phyloP scores from a whole-genome alignment of 2,113 vertebrate species.

The Centropus unirufus region DNA sequence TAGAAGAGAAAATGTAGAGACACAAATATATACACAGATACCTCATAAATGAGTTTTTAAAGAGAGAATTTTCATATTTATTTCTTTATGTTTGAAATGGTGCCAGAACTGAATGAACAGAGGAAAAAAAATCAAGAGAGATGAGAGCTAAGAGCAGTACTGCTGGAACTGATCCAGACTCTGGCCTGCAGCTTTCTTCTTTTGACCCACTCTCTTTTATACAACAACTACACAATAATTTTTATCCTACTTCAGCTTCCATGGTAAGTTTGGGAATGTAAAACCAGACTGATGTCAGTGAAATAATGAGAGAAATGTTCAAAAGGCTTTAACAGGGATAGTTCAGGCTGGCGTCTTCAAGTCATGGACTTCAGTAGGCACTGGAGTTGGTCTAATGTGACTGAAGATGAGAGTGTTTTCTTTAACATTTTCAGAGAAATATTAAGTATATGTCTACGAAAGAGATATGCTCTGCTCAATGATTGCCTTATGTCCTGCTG shows the following conservation, averaged over 20 bases:
- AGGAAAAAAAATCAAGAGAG: neutral
- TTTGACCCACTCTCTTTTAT: neutral
- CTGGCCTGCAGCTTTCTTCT: neutral
- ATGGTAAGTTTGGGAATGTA: neutral
- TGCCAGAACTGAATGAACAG: neutral
- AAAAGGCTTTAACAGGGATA: neutral
- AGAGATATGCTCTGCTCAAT: neutral
- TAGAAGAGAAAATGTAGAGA: neutral
- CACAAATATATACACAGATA: neutral
- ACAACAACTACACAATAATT: neutral
- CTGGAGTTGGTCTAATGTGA: neutral
- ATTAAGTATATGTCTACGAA: neutral
- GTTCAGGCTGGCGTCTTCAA: neutral
- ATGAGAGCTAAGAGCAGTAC: neutral
- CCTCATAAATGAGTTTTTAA: neutral
- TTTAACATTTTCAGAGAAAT: neutral
- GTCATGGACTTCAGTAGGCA: neutral
- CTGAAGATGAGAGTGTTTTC: neutral
- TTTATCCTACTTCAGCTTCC: neutral
- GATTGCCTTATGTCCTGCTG: neutral
- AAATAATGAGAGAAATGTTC: neutral
- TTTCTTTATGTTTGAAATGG: conserved; percentile 7
- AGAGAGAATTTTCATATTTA: neutral
- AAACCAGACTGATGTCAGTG: neutral
- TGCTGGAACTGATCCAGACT: neutral